Base-by-base conservation (phyloP, 1,140 invertebrate species). In the Cyphomyrmex costatus region DNA sequence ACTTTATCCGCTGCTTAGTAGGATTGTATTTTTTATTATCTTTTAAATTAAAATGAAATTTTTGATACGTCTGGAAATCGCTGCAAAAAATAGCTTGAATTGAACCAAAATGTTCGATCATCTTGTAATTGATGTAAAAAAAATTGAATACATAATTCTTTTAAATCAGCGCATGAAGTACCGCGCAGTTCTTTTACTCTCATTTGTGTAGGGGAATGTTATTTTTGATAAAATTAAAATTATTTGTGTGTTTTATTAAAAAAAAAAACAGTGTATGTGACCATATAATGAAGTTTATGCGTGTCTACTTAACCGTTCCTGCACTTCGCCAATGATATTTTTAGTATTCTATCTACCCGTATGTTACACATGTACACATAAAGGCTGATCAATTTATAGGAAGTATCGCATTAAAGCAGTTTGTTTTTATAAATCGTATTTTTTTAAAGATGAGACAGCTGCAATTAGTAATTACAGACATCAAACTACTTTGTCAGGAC, bases 391-490 rank as follows among this genome's bases (percentile, higher is more conserved):
- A 24, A 66, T 24, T 36, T 46, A 0, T 46, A 14, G 14, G 7
- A 21, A 21, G n/a, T 76, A 46, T 76, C 14, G 8, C 46, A 46
- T 77, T n/a, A n/a, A 33, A 5, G 42, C 42, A 16, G 27, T 30
- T 42, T 19, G 8, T 21, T 60, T 46, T 77, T 33, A 66, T 33
- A 79, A 49, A 36, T 51, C 19, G 8, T 4, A n/a, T 66, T 24
- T 68, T 58, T 79, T 68, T 24, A 24, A 33, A 66, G 46, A 78
- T 33, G 21, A 53, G 27, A n/a, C 61, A 79, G n/a, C 14, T 68
- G 30, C 8, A 63, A 36, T 36, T 51, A 66, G 27, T 79, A 51
- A 51, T 53, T 79, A 12, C 42, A 36, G 7, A 6, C 8, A 33
- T 66, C 7, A 30, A 21, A 36, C 19, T 79, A 16, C 14, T 24